Evolutionary conservation across 1,140 invertebrate species (phyloP), one percentile per base, ranked within the genome.

Genomic region (Zaprionus ghesquierei): DNA sequence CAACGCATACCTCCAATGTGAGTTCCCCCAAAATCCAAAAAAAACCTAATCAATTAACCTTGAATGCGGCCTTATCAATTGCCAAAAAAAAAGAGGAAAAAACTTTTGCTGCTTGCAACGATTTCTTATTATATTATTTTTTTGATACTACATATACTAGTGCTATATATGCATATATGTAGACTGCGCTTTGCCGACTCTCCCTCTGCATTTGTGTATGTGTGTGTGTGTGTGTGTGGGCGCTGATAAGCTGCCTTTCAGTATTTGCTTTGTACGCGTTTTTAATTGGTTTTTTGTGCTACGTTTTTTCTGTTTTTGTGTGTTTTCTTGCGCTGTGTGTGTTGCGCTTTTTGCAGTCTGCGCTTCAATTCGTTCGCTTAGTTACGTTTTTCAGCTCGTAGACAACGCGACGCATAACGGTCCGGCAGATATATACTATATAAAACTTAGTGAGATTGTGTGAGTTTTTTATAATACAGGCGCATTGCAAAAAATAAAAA

Each of bases 291-390:
- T 56, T 64, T 69, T 75, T 58, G 56, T 66, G 58, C 60, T 73
- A 53, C 74, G 56, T 49, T 25, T 66, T 69, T 63, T 38, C 44
- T 62, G 46, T 27, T 33, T 25, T 61, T 22, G 18, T 44, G 25
- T 63, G 18, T 54, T 38, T 41, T 53, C 18, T 54, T 65, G n/a
- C 10, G 20, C 20, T 49, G n/a, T 60, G 10, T 69, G 60, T 74
- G 56, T 41, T 77, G 75, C 75, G 75, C 50, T 77, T 77, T 72
- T 74, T 78, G 72, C 75, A 77, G 72, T 53, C 61, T 66, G 72
- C 61, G 44, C 51, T 77, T 63, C 23, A 53, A 27, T 77, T 60
- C 23, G n/a, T 33, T 12, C 55, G 55, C 33, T 59, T 69, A 75
- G 75, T 77, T 64, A 25, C 33, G 25, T 64, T 69, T 73, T 65